phyloP scores from a whole-genome alignment of 1,140 invertebrate species.

The Drosophila neocordata region DNA sequence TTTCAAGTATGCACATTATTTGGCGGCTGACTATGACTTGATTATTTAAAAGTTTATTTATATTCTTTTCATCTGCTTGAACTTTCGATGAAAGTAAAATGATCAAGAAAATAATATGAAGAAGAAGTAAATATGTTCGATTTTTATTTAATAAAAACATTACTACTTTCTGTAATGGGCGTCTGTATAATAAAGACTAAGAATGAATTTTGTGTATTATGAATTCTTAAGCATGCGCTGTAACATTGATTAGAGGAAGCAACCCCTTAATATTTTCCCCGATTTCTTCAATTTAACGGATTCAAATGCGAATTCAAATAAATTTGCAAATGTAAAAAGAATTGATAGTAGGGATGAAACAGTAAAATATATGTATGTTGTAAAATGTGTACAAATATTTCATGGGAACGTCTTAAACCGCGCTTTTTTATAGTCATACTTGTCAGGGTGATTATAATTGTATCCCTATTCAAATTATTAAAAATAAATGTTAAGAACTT shows the following conservation, averaged over 20 bases:
- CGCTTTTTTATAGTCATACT: too few relatives aligned
- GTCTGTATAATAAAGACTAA: constrained; percentile 43
- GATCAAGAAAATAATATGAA: constrained; percentile 52
- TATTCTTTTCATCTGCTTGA: constrained; percentile 69
- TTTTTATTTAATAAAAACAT: constrained; percentile 57
- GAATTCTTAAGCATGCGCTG: constrained; percentile 6
- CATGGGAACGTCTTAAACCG: too few relatives aligned
- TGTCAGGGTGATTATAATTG: too few relatives aligned
- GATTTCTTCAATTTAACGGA: not conserved
- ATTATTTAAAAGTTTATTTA: constrained; percentile 72
- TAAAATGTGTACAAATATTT: too few relatives aligned
- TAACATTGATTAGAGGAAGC: not conserved
- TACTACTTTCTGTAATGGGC: constrained; percentile 41
- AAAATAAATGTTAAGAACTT: too few relatives aligned
- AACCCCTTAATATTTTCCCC: not conserved
- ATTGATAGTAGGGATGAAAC: too few relatives aligned
- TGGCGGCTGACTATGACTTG: constrained; percentile 79
- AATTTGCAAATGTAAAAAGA: not conserved
- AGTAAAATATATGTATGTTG: too few relatives aligned
- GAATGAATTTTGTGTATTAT: constrained; percentile 15
- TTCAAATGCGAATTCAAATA: not conserved
- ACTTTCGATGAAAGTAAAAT: constrained; percentile 51
- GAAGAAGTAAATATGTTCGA: constrained; percentile 44
- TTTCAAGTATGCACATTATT: constrained; percentile 83
- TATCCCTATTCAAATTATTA: too few relatives aligned